Conservation (phyloP, 2,888 invertebrate genomes). For the Tyria jacobaeae region DNA sequence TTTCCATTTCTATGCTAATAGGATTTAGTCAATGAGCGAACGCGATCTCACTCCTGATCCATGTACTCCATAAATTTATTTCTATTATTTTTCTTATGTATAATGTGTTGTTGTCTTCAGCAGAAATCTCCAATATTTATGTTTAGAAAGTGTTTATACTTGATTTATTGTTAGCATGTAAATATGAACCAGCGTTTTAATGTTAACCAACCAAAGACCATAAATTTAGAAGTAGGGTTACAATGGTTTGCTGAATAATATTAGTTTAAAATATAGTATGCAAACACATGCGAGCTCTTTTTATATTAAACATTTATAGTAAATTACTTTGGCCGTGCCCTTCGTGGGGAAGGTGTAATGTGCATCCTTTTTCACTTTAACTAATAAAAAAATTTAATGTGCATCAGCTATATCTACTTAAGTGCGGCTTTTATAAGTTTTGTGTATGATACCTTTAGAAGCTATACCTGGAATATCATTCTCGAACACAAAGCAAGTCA, state of each 20-base stretch:
- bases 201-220: slow-evolving; percentile 20
- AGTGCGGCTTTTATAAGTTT: too few species aligned
- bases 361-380: too few species aligned
- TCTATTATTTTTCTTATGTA: slow-evolving; percentile 51
- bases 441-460: too few species aligned
- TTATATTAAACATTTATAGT: neutral
- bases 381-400: too few species aligned
- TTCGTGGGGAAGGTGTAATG: too few species aligned
- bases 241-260: slow-evolving; percentile 12
- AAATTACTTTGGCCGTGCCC: neutral
- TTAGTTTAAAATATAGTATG: slow-evolving; percentile 8
- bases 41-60: slow-evolving; percentile 33
- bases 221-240: slow-evolving; percentile 25
- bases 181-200: slow-evolving; percentile 21
- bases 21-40: slow-evolving; percentile 61
- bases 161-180: slow-evolving; percentile 29
- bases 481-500: too few species aligned
- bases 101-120: slow-evolving; percentile 50
- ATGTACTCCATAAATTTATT: slow-evolving; percentile 51
- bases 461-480: too few species aligned
- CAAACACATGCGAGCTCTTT: neutral
- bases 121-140: slow-evolving; percentile 29
- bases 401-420: too few species aligned
- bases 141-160: slow-evolving; percentile 24
- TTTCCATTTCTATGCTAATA: slow-evolving; percentile 70